Evolutionary conservation across 23 tunicate species (phyloP), one percentile per base, ranked within the genome.

Genomic region (Halocynthia roretzi): DNA sequence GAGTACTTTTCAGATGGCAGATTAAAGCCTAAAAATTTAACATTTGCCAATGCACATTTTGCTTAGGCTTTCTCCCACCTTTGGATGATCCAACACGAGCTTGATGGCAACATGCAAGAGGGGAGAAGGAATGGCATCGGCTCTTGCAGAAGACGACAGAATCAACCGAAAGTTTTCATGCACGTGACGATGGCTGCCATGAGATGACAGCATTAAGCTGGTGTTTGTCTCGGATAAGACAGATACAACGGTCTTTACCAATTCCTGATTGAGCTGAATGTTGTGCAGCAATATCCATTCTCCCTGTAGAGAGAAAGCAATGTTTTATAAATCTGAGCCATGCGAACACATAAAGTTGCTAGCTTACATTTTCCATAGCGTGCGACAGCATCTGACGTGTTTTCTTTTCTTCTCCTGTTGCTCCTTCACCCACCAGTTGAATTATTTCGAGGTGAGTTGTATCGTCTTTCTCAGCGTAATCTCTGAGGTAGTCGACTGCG

Each of bases 81-180:
- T 84, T 9, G 96, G 96, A 22, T 67, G 67, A 52, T 89, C 96
- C 49, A 89, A 56, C 40, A 89, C 96, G 15, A 89, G 48, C 60
- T 80, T 80, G 61, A 89, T 68, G 21, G 96, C 80, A 5, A 85
- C 71, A 68, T 89, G 88, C 14, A 89, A 74, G n/a, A 89, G 15
- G 15, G 84, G 82, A 18, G 85, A 81, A 21, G 88, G 88, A 40
- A 89, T 57, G 22, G 75, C 61, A 23, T 53, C 17, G 12, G 77
- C 71, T 23, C 84, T 60, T 17, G 83, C 85, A 52, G 87, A 87
- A 54, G 81, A 79, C 15, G 96, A 77, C 7, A 89, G 14, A 68
- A 73, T 83, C 8, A 89, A 50, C 54, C 84, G 82, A 63, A 89
- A 89, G 62, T 68, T 73, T 40, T 79, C 61, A 56, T 80, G 66